Percentiles rank a stretch among this genome's conserved stretches.
phyloP scores from a whole-genome alignment of 1,140 invertebrate genomes.

The Fragariocoptes setiger region DNA sequence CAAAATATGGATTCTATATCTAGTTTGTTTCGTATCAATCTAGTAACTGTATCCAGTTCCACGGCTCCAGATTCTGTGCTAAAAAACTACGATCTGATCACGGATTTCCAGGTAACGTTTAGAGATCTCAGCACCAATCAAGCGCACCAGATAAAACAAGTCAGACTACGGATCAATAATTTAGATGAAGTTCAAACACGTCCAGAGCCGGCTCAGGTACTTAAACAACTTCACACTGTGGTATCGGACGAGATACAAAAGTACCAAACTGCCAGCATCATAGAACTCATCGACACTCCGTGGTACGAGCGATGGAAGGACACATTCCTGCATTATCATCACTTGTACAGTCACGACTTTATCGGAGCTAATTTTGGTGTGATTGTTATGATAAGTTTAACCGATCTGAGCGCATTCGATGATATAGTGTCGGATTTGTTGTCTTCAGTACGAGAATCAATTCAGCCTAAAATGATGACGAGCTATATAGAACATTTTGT shows the following conservation, averaged over 20 bases:
- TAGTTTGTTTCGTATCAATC: not conserved
- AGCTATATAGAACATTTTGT: slow-evolving; percentile 5
- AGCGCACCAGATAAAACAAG: not conserved
- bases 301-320: slow-evolving; percentile 10
- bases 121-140: not conserved
- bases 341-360: slow-evolving; percentile 8
- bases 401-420: slow-evolving; percentile 6
- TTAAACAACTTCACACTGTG: not conserved
- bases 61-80: not conserved
- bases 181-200: not conserved
- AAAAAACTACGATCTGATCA: not conserved
- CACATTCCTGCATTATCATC: slow-evolving; percentile 5
- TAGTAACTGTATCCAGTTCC: not conserved
- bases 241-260: not conserved
- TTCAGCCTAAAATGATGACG: slow-evolving; percentile 1
- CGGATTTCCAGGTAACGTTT: not conserved
- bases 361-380: slow-evolving; percentile 7
- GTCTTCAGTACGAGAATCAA: slow-evolving; percentile 1
- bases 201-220: not conserved
- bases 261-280: not conserved
- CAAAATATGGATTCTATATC: not conserved
- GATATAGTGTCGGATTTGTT: slow-evolving; percentile 3
- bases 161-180: not conserved
- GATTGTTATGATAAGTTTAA: slow-evolving; percentile 7
- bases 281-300: slow-evolving; percentile 5